phyloP scores from a whole-genome alignment of 1,140 invertebrate species.

The Drosophila persimilis region DNA sequence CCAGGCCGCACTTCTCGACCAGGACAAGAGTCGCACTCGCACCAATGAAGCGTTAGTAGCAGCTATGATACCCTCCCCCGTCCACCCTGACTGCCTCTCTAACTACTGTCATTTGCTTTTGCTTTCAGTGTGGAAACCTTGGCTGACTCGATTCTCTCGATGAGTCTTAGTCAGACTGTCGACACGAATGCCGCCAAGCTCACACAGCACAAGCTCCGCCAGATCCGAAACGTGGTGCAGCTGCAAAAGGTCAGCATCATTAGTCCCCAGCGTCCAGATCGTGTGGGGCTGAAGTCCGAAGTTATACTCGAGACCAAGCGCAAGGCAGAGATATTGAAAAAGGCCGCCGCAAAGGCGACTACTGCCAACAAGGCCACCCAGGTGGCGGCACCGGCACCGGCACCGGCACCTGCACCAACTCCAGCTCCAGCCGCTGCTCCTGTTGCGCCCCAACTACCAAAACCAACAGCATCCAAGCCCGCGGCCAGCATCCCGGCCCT shows the following conservation, averaged over 20 bases:
- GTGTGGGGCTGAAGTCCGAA: constrained; percentile 76
- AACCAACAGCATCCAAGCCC: constrained; percentile 32
- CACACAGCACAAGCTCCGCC: constrained; percentile 52
- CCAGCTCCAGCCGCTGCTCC: constrained; percentile 13
- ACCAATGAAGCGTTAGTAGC: constrained; percentile 56
- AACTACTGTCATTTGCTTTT: neutral
- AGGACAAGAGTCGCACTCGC: constrained; percentile 55
- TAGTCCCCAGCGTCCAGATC: constrained; percentile 76
- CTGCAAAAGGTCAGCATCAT: constrained; percentile 66
- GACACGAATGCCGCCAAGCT: constrained; percentile 59
- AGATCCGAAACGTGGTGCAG: constrained; percentile 52
- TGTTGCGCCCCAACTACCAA: constrained; percentile 4
- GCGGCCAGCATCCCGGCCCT: neutral
- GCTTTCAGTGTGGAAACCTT: constrained; percentile 61
- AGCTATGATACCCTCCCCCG: no score
- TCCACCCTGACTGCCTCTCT: no score
- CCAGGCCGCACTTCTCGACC: constrained; percentile 41
- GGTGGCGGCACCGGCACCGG: constrained; percentile 14
- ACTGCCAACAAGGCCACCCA: constrained; percentile 54
- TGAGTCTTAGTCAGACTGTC: constrained; percentile 64
- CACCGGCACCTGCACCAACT: neutral
- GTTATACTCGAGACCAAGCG: constrained; percentile 75
- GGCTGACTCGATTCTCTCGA: constrained; percentile 75
- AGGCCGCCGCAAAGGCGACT: constrained; percentile 44
- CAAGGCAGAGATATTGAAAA: constrained; percentile 50